A percentile compares a stretch with the other conserved stretches of the same genome.
Evolutionary conservation across 1,140 invertebrate genomes (phyloP).

Genomic region (Agrilus planipennis): DNA sequence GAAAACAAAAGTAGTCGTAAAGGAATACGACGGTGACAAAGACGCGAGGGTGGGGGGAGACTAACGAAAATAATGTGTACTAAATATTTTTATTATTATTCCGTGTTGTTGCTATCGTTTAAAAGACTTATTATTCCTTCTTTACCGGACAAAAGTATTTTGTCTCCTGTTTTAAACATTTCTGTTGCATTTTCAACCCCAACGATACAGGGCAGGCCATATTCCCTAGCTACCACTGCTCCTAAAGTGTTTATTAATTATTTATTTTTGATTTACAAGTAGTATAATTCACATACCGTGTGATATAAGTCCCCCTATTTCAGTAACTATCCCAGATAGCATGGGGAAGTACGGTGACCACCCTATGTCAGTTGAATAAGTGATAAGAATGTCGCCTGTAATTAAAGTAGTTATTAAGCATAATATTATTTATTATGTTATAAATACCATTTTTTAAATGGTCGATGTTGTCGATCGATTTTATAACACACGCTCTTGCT

Average conservation of each 20-base stretch:
- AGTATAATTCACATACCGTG: constrained; percentile 46
- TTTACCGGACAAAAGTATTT: constrained; percentile 34
- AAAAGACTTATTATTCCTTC: no score
- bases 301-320: constrained; percentile 73
- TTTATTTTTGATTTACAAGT: neutral
- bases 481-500: constrained; percentile 58
- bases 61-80: no score
- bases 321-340: constrained; percentile 67
- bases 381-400: constrained; percentile 65
- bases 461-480: constrained; percentile 33
- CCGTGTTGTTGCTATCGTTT: no score
- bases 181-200: constrained; percentile 56
- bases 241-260: constrained; percentile 37
- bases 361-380: constrained; percentile 67
- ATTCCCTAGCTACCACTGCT: constrained; percentile 79
- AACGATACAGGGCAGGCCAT: constrained; percentile 72
- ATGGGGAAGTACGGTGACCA: constrained; percentile 83
- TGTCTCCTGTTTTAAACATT: constrained; percentile 55
- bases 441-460: constrained; percentile 21
- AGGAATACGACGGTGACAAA: no score
- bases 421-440: neutral
- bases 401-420: constrained; percentile 23
- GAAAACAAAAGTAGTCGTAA: no score
- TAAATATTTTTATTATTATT: no score
- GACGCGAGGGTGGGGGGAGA: no score